phyloP scores from a whole-genome alignment of 2,888 invertebrate species.

The Scelioninae gen. 1 region DNA sequence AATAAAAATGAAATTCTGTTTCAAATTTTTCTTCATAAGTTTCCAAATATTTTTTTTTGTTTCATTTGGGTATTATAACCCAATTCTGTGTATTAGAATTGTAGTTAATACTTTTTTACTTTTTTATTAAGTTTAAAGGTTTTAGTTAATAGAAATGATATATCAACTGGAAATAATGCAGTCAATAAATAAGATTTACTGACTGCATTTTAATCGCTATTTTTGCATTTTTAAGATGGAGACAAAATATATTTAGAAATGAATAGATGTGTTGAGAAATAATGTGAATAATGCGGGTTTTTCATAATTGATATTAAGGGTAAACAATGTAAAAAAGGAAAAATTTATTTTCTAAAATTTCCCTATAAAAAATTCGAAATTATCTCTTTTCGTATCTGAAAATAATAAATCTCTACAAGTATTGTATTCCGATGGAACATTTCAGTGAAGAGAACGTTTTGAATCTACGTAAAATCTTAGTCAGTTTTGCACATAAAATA shows the following conservation, averaged over 20 bases:
- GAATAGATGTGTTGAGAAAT: background rate
- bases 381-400: background rate
- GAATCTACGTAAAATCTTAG: conserved; percentile 23
- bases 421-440: background rate
- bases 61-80: no score
- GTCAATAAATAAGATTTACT: background rate
- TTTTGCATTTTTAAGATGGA: background rate
- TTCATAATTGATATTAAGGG: background rate
- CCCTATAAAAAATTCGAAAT: background rate
- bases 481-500: conserved; percentile 9
- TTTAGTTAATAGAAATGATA: background rate
- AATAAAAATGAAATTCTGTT: no score
- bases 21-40: no score
- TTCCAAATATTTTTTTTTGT: no score
- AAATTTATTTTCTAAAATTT: background rate
- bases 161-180: background rate
- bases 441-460: background rate
- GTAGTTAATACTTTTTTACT: no score
- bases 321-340: no score
- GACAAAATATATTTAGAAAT: conserved; percentile 6
- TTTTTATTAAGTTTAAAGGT: no score
- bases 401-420: conserved; percentile 1
- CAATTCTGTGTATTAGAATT: no score
- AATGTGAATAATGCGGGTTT: background rate
- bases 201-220: background rate